These are phyloP conservation scores for Lacerta bilineata DNA, from an alignment of 2,797 vertebrate genomes.

Conservation along the genomic window DNA sequence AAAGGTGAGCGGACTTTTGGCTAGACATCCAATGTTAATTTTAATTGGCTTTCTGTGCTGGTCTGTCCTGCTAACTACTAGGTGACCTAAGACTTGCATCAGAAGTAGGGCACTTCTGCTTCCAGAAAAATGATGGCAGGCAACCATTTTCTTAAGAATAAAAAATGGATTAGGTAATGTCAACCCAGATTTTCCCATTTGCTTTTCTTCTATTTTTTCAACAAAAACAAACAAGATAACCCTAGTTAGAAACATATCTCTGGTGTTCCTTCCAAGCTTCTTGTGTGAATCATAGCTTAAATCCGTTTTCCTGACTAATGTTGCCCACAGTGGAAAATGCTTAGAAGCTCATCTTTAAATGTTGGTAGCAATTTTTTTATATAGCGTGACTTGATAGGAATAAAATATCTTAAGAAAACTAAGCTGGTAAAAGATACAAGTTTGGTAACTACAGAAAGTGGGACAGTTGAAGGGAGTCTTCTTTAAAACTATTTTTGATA, in stretches of 20 bases:
- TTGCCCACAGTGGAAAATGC: slow-evolving; percentile 66
- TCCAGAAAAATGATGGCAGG: neutral
- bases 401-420: slow-evolving; percentile 13
- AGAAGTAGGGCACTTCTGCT: neutral
- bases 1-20: no score
- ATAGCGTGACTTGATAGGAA: slow-evolving; percentile 33
- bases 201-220: slow-evolving; percentile 33
- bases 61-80: neutral
- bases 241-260: slow-evolving; percentile 40
- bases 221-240: slow-evolving; percentile 31
- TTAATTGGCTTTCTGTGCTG: neutral
- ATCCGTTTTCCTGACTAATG: slow-evolving; percentile 60
- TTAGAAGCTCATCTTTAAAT: slow-evolving; percentile 55
- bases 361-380: slow-evolving; percentile 51
- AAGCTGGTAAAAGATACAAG: slow-evolving; percentile 19
- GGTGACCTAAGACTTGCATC: neutral
- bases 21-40: no score
- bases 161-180: slow-evolving; percentile 10
- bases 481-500: neutral
- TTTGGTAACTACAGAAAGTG: slow-evolving; percentile 47
- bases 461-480: slow-evolving; percentile 23
- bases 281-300: slow-evolving; percentile 58
- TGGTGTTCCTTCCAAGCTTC: slow-evolving; percentile 60
- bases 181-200: slow-evolving; percentile 20
- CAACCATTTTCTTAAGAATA: neutral